Evolutionary conservation across 92 coral and sea anemone species (phyloP).

Genomic region (Porites evermanni): DNA sequence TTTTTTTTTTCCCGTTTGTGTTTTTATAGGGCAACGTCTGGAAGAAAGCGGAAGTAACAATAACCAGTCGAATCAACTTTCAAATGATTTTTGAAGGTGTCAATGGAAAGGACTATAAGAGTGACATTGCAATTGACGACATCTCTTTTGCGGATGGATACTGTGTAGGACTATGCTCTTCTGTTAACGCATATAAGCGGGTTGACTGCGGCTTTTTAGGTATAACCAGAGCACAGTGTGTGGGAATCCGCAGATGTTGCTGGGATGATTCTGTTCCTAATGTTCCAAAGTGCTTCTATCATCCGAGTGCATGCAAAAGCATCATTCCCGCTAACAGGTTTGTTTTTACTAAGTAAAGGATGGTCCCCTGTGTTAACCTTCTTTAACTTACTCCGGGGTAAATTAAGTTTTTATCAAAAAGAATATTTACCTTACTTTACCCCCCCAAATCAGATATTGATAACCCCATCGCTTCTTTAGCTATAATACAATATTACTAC

Average conservation of each 20-base stretch:
- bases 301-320: slow-evolving; percentile 91
- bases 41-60: slow-evolving; percentile 88
- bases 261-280: slow-evolving; percentile 86
- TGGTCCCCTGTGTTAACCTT: no score
- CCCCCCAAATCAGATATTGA: no score
- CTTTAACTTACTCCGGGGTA: no score
- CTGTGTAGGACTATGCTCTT: slow-evolving; percentile 90
- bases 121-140: slow-evolving; percentile 95
- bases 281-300: slow-evolving; percentile 93
- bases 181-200: slow-evolving; percentile 83
- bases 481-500: no score
- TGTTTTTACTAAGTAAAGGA: not conserved
- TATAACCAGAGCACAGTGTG: slow-evolving; percentile 71
- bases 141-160: slow-evolving; percentile 75
- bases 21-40: slow-evolving; percentile 83
- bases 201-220: slow-evolving; percentile 91
- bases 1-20: no score
- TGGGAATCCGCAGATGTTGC: slow-evolving; percentile 79
- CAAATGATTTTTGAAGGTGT: slow-evolving; percentile 75
- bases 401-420: no score
- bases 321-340: slow-evolving; percentile 65
- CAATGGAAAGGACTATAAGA: slow-evolving; percentile 81
- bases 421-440: no score
- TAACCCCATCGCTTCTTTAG: no score
- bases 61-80: slow-evolving; percentile 62